Evolutionary conservation across 2,888 invertebrate species (phyloP), one percentile per base, ranked within the genome.

Genomic region (Rhamphomyia laevipes): DNA sequence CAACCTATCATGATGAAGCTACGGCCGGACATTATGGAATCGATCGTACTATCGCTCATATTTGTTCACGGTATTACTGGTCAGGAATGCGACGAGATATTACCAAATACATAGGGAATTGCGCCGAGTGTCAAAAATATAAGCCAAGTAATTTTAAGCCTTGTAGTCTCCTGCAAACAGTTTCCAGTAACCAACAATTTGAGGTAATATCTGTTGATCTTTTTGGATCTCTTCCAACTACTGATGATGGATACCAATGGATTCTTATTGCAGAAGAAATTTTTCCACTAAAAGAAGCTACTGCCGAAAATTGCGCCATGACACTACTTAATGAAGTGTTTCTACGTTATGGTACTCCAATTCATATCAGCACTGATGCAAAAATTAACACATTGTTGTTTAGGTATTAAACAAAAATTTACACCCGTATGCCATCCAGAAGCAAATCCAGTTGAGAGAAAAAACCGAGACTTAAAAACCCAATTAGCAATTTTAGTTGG

Each of bases 331-430:
- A 64, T 27, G 64, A 67, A 49, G 50, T 65, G 1, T 59, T 68
- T n/a, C 37, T 67, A 5, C 51, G 65, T 15, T 66, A 59, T 51
- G 66, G 65, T 1, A 18, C 59, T 4, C 63, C 62, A 66, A 40
- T 65, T 67, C 47, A 55, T 66, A 0, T 58, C 59, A 3, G 57
- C 53, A 0, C 53, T 65, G 1, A 64, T 67, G 62, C 67, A 66
- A 44, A 54, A 65, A 43, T 43, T 62, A 0, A 41, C 45, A 3
- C 48, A 47, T 43, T 54, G 49, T 41, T 15, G 41, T 30, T 12
- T 52, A 2, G 42, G 15, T 2, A 52, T 52, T 16, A 43, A 49
- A 11, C 52, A 52, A 13, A 38, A 33, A 4, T 41, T 47, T 18
- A 56, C 56, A 4, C 62, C 64, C 1, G 31, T 62, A 0, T 64